Percentiles rank a stretch among this genome's conserved stretches.
These are phyloP conservation scores for Aegithalos caudatus DNA, from an alignment of 2,113 vertebrate genomes.

Conservation along the genomic window DNA sequence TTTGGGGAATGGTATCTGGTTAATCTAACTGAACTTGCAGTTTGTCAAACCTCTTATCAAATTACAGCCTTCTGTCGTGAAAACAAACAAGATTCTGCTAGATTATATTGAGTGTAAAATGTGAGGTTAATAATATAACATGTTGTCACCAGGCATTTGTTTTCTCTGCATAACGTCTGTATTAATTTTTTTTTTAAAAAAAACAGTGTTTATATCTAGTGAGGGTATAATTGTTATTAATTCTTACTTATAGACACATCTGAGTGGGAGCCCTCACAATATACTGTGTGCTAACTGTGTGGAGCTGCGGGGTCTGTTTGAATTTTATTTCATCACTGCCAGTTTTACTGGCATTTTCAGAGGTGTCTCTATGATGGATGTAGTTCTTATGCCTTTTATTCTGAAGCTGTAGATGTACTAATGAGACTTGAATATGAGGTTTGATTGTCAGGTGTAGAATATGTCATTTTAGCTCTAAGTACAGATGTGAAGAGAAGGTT, in stretches of 20 bases:
- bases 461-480: not conserved
- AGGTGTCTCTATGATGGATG: not conserved
- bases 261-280: not conserved
- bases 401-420: not conserved
- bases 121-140: slow-evolving; percentile 25
- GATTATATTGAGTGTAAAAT: slow-evolving; percentile 24
- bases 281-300: not conserved
- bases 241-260: slow-evolving; percentile 3
- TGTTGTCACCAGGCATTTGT: slow-evolving; percentile 39
- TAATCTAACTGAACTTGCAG: slow-evolving; percentile 23
- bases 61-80: not conserved
- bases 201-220: not conserved
- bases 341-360: not conserved
- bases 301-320: not conserved
- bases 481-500: not conserved
- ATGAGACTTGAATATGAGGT: not conserved
- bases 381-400: not conserved
- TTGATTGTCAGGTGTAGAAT: slow-evolving; percentile 10
- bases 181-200: not conserved
- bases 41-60: slow-evolving; percentile 33
- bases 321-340: not conserved
- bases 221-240: slow-evolving; percentile 34
- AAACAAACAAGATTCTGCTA: slow-evolving; percentile 47
- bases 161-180: slow-evolving; percentile 12
- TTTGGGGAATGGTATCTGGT: slow-evolving; percentile 21